Conservation (phyloP, 2,888 invertebrate species). For the Anticlea derivata region DNA sequence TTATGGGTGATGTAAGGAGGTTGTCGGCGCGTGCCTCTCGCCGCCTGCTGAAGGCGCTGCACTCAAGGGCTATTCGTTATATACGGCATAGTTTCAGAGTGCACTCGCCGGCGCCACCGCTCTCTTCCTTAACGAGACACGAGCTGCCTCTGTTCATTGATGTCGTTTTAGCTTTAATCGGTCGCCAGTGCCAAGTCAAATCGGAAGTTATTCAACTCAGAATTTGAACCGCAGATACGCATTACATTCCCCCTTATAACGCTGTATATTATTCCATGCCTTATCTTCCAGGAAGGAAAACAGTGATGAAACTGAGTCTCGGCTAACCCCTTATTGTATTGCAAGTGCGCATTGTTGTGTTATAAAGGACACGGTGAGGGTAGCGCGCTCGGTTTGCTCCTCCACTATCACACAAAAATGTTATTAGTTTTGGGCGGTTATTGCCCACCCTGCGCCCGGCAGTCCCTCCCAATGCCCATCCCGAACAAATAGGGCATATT, state of each 20-base stretch:
- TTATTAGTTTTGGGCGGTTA: constrained; percentile 81
- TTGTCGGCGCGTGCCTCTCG: constrained; percentile 62
- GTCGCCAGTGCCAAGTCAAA: constrained; percentile 53
- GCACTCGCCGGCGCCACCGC: constrained; percentile 65
- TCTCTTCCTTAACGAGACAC: constrained; percentile 72
- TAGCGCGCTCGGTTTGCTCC: constrained; percentile 66
- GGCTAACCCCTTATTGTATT: constrained; percentile 68
- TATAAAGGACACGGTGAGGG: constrained; percentile 69
- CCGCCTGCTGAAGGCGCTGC: constrained; percentile 51
- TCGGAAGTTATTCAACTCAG: constrained; percentile 40
- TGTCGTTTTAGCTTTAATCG: constrained; percentile 68
- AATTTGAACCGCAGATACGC: constrained; percentile 38
- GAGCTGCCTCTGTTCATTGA: constrained; percentile 68
- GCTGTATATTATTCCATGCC: constrained; percentile 41
- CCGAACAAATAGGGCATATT: constrained; percentile 65
- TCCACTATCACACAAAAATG: constrained; percentile 79
- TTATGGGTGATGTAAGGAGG: constrained; percentile 50
- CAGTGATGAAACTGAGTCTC: constrained; percentile 57
- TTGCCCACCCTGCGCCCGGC: constrained; percentile 66
- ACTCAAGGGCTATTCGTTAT: constrained; percentile 76
- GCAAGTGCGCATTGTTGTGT: constrained; percentile 72
- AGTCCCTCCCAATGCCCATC: constrained; percentile 61
- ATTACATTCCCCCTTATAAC: constrained; percentile 34
- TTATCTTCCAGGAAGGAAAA: constrained; percentile 54
- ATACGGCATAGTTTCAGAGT: constrained; percentile 72